phyloP scores from a whole-genome alignment of 2,113 vertebrate species.

The Acinonyx jubatus region DNA sequence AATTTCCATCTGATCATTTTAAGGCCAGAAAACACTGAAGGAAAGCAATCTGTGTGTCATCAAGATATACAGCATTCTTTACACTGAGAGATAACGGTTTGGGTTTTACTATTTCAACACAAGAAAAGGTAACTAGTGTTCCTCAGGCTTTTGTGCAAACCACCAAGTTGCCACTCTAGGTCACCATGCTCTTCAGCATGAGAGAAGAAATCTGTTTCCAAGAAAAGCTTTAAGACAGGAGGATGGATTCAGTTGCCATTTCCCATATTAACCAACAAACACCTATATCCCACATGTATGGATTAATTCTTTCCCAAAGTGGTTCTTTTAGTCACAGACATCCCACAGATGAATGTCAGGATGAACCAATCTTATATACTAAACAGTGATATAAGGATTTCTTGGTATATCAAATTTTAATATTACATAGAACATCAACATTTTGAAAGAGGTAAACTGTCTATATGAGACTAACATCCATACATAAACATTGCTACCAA shows the following conservation, averaged over 20 bases:
- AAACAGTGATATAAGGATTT: not conserved
- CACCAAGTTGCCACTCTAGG: not conserved
- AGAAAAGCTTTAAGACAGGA: slow-evolving; percentile 30
- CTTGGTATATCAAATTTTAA: not conserved
- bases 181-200: not conserved
- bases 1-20: slow-evolving; percentile 41
- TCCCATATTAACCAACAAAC: slow-evolving; percentile 42
- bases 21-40: slow-evolving; percentile 37
- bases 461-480: not conserved
- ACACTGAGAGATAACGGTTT: not conserved
- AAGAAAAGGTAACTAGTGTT: not conserved
- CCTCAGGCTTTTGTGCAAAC: not conserved
- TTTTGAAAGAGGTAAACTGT: slow-evolving; percentile 37
- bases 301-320: slow-evolving; percentile 12
- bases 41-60: not conserved
- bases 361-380: not conserved
- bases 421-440: not conserved
- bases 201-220: slow-evolving; percentile 42
- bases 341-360: not conserved
- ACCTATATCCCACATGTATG: not conserved
- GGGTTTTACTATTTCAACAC: not conserved
- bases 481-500: not conserved
- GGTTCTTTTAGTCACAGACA: slow-evolving; percentile 45
- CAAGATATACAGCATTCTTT: not conserved
- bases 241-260: not conserved